These are phyloP conservation scores for Yasuhikotakia modesta DNA, from an alignment of 2,797 vertebrate species.

Conservation along the genomic window DNA sequence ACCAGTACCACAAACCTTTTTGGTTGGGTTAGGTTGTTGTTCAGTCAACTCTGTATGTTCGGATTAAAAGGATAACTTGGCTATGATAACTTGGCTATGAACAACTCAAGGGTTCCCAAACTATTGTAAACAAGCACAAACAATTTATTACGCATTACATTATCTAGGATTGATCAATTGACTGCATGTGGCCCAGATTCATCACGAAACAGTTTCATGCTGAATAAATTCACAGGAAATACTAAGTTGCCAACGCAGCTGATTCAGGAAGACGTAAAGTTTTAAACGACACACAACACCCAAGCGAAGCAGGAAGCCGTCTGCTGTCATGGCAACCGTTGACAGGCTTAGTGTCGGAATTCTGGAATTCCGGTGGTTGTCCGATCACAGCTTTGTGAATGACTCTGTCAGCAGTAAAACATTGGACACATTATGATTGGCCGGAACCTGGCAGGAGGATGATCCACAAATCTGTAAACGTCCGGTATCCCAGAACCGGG, in stretches of 20 bases:
- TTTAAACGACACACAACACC: background rate
- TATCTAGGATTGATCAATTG: background rate
- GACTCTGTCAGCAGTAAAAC: conserved; percentile 86
- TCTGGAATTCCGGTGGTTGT: conserved; percentile 63
- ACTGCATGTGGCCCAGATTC: background rate
- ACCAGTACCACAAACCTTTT: too few relatives aligned
- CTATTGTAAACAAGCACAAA: background rate
- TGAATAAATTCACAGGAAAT: background rate
- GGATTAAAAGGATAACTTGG: background rate
- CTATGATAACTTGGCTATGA: too few relatives aligned
- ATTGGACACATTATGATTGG: conserved; percentile 83
- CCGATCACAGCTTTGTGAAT: conserved; percentile 81
- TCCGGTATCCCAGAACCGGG: conserved; percentile 82
- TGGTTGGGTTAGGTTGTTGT: too few relatives aligned
- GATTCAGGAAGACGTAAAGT: background rate
- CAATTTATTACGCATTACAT: conserved; percentile 15
- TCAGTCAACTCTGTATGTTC: too few relatives aligned
- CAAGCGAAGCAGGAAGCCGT: background rate
- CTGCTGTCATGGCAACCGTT: conserved; percentile 21
- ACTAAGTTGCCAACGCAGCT: background rate
- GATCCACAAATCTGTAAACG: conserved; percentile 72
- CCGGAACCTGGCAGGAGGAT: conserved; percentile 79
- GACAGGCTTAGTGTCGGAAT: background rate
- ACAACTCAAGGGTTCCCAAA: background rate
- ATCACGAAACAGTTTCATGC: background rate